These are phyloP conservation scores for Hyppa rectilinea DNA, from an alignment of 2,888 invertebrate species.

Conservation along the genomic window DNA sequence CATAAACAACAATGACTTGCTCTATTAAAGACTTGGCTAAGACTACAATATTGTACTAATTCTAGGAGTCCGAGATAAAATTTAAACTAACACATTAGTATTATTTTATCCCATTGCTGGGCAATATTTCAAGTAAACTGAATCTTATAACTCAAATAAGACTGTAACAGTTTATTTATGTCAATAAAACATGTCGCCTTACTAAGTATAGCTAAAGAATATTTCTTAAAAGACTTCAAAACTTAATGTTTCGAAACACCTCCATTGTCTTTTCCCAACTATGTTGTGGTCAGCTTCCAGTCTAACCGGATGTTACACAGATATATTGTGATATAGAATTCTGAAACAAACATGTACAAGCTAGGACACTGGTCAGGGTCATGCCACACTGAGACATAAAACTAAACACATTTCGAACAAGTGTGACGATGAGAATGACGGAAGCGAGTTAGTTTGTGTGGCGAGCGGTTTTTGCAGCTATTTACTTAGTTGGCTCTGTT, in stretches of 20 bases:
- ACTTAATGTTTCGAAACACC: too few relatives aligned
- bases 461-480: conserved; percentile 41
- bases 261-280: not conserved
- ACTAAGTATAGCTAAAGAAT: too few relatives aligned
- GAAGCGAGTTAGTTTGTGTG: conserved; percentile 59
- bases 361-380: conserved; percentile 37
- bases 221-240: not conserved
- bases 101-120: too few relatives aligned
- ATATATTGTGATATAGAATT: not conserved
- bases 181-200: too few relatives aligned
- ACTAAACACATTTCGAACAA: conserved; percentile 59
- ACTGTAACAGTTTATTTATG: too few relatives aligned
- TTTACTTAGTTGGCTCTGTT: not conserved
- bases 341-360: conserved; percentile 31
- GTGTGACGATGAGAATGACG: conserved; percentile 50
- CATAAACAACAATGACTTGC: not conserved
- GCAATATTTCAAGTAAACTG: too few relatives aligned
- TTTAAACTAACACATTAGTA: not conserved
- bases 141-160: too few relatives aligned
- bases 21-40: not conserved
- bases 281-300: not conserved
- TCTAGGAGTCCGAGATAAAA: not conserved
- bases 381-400: conserved; percentile 60
- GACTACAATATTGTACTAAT: not conserved
- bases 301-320: not conserved